A percentile compares a stretch with the other conserved stretches of the same genome.
These are phyloP conservation scores for Molorchus minor DNA, from an alignment of 2,888 invertebrate species.

Conservation along the genomic window DNA sequence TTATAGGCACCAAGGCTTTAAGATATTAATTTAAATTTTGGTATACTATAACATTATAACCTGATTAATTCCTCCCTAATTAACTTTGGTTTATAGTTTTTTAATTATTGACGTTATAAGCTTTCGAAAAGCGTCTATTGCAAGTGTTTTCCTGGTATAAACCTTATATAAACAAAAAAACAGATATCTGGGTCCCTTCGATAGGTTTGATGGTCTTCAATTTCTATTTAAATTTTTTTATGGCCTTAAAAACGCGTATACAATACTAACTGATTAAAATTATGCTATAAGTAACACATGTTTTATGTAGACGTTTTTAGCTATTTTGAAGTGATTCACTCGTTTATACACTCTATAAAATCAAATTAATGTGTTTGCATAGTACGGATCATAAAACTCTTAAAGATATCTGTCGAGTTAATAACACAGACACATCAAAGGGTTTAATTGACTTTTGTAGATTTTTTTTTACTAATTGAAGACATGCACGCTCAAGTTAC, in stretches of 20 bases:
- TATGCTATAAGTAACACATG: neutral
- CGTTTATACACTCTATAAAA: constrained; percentile 1
- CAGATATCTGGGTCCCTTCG: neutral
- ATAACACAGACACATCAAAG: neutral
- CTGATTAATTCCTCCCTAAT: too few relatives aligned
- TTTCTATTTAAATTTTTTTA: neutral
- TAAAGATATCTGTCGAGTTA: neutral
- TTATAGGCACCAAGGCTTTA: too few relatives aligned
- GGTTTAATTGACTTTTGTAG: neutral
- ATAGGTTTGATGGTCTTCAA: neutral
- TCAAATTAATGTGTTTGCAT: constrained; percentile 10
- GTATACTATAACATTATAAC: too few relatives aligned
- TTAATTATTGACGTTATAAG: too few relatives aligned
- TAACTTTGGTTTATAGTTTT: too few relatives aligned
- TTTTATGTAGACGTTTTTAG: neutral
- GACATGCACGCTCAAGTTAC: neutral
- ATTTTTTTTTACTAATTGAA: neutral
- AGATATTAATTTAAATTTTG: too few relatives aligned
- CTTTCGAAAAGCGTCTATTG: too few relatives aligned
- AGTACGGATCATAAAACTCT: constrained; percentile 1
- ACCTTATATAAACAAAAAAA: neutral
- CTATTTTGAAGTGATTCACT: neutral
- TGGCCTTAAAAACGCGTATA: neutral
- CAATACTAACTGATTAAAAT: neutral
- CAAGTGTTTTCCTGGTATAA: neutral